Evolutionary conservation across 2,113 vertebrate genomes (phyloP), one percentile per base, ranked within the genome.

Genomic region (Ochotona princeps): DNA sequence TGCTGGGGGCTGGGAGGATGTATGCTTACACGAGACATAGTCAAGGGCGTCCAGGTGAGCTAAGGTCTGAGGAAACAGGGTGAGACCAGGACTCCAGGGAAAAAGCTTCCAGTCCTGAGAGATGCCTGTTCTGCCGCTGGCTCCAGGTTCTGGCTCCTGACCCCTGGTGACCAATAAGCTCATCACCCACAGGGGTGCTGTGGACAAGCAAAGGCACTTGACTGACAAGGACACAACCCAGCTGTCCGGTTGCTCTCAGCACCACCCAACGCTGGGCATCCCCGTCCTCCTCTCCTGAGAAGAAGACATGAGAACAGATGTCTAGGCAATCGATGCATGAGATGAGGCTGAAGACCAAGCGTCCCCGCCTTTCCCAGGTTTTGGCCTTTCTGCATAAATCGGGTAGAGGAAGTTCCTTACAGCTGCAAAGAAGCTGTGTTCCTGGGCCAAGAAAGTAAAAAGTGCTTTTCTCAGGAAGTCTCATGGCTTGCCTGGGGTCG

Each of bases 401-500:
- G 0, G 47, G 8, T 35, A 4, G 35, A 73, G 38, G 69, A 76
- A 74, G 83, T 85, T 93, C 87, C 93, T 90, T 96, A 87, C 57
- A 87, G 60, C 67, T 44, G 7, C 35, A 66, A 44, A 94, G 66
- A 47, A 75, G 26, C 7, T 75, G 28, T 18, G 72, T 75, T 83
- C 51, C 60, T 78, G 54, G 87, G 67, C 66, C 72, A 44, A 65
- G 28, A 83, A 86, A 57, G 70, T 86, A 90, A 90, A 63, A 73
- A 78, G 47, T 66, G 28, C 12, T 14, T 89, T 93, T 92, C 66
- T 87, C 87, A 89, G 93, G 91, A 96, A 95, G 87, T 92, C 14
- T 32, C 38, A 3, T 10, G 63, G 20, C 75, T 75, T 17, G 35
- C 51, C 44, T n/a, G 67, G 57, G 72, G 21, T 35, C 26, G 83